Percentiles rank a stretch among this genome's conserved stretches.
Conservation (phyloP, 2,888 invertebrate genomes). For the Aphidoletes aphidimyza region DNA sequence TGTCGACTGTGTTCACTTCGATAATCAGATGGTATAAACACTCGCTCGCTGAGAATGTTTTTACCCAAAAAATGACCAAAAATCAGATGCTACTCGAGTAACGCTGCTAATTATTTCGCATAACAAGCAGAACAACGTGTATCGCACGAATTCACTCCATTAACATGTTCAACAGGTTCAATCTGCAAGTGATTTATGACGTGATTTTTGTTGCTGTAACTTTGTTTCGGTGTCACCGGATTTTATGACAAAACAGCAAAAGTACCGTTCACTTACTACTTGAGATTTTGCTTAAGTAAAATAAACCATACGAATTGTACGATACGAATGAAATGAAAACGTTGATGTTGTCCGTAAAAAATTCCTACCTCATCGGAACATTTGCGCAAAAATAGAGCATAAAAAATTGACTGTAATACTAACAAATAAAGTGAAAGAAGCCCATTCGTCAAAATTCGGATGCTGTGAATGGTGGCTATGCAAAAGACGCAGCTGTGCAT, state of each 20-base stretch:
- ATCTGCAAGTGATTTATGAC: neutral
- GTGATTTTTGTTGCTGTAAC: neutral
- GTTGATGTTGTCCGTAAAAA: too few species aligned
- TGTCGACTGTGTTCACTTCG: too few species aligned
- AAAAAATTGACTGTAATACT: constrained; percentile 5
- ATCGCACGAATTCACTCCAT: neutral
- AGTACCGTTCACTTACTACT: neutral
- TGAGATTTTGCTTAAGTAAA: neutral
- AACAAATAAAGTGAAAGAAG: neutral
- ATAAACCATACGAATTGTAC: neutral
- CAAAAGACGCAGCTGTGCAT: neutral
- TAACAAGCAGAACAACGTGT: neutral
- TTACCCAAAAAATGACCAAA: neutral
- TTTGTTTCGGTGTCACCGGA: constrained; percentile 25
- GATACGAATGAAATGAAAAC: neutral
- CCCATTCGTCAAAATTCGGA: neutral
- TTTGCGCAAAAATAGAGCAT: constrained; percentile 35
- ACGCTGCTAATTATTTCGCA: neutral
- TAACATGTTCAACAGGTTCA: neutral
- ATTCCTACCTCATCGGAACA: too few species aligned
- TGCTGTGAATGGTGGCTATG: too few species aligned
- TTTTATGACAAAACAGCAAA: neutral
- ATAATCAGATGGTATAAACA: too few species aligned
- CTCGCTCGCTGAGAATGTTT: too few species aligned
- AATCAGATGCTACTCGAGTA: neutral